Evolutionary conservation across 2,797 vertebrate species (phyloP).

Genomic region (Centroberyx gerrardi): DNA sequence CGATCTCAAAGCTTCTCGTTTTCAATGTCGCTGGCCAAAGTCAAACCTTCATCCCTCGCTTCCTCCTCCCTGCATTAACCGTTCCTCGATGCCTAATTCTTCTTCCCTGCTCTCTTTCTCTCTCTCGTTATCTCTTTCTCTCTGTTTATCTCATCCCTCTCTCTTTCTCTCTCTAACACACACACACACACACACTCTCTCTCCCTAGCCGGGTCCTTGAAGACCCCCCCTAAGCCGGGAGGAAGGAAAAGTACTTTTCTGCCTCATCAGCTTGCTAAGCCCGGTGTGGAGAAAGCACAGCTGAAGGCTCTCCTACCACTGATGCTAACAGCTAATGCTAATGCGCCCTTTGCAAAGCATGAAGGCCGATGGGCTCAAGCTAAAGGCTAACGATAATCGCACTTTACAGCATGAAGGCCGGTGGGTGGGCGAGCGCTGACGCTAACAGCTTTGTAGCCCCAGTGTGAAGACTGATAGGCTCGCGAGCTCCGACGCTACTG

Average conservation of each 20-base stretch:
- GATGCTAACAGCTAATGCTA: slow-evolving; percentile 82
- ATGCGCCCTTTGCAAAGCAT: slow-evolving; percentile 72
- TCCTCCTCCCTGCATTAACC: slow-evolving; percentile 63
- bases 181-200: slow-evolving; percentile 1
- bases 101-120: slow-evolving; percentile 58
- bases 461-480: slow-evolving; percentile 50
- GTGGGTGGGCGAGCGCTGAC: slow-evolving; percentile 32
- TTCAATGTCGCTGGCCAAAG: slow-evolving; percentile 74
- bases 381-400: slow-evolving; percentile 77
- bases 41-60: slow-evolving; percentile 69
- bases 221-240: slow-evolving; percentile 77
- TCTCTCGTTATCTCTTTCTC: slow-evolving; percentile 55
- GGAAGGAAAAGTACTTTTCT: slow-evolving; percentile 87
- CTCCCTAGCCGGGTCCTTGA: slow-evolving; percentile 76
- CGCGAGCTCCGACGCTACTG: slow-evolving; percentile 57
- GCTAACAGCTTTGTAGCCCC: slow-evolving; percentile 48
- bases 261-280: slow-evolving; percentile 85
- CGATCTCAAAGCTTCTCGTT: slow-evolving; percentile 63
- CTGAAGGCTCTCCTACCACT: slow-evolving; percentile 70
- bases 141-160: slow-evolving; percentile 66
- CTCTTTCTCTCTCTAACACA: background rate
- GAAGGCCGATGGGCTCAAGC: slow-evolving; percentile 73
- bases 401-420: slow-evolving; percentile 61
- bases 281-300: slow-evolving; percentile 76
- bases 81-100: slow-evolving; percentile 71